A percentile compares a stretch with the other conserved stretches of the same genome.
Conservation (phyloP, 1,140 invertebrate genomes). For the Solen grandis region DNA sequence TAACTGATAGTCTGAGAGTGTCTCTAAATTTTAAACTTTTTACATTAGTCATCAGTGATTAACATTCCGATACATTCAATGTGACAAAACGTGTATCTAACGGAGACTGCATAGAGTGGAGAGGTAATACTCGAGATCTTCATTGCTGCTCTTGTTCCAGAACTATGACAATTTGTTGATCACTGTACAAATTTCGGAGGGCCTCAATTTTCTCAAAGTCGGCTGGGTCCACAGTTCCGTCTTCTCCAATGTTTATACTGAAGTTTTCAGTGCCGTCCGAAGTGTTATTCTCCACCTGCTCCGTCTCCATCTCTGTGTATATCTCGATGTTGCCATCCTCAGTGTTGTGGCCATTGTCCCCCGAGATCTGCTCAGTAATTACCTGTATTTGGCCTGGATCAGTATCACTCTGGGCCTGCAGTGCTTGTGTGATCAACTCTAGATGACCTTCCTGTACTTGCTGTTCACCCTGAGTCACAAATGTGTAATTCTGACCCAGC, state of each 20-base stretch:
- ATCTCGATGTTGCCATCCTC: conserved; percentile 4
- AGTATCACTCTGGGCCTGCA: no score
- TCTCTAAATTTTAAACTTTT: no score
- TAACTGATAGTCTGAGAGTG: no score
- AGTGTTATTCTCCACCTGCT: no score
- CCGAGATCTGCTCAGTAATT: not conserved
- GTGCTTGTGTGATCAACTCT: conserved; percentile 14
- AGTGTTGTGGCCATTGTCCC: not conserved
- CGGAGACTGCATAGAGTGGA: no score
- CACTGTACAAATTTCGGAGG: conserved; percentile 46
- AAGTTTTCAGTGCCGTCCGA: conserved; percentile 28
- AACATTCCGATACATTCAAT: no score
- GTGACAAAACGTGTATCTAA: no score
- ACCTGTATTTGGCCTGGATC: not conserved
- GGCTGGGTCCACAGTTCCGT: conserved; percentile 44
- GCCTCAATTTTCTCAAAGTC: conserved; percentile 53
- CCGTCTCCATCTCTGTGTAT: no score
- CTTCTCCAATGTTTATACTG: conserved; percentile 53
- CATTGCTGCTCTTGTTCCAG: conserved; percentile 43
- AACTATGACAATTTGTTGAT: conserved; percentile 54
- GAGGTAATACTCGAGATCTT: no score
- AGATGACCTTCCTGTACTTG: not conserved
- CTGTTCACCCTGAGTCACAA: conserved; percentile 7
- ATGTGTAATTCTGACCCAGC: conserved; percentile 41
- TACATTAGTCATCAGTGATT: no score